Percentiles rank a stretch among this genome's conserved stretches.
These are phyloP conservation scores for Oceanites oceanicus DNA, from an alignment of 2,113 vertebrate genomes.

Conservation along the genomic window DNA sequence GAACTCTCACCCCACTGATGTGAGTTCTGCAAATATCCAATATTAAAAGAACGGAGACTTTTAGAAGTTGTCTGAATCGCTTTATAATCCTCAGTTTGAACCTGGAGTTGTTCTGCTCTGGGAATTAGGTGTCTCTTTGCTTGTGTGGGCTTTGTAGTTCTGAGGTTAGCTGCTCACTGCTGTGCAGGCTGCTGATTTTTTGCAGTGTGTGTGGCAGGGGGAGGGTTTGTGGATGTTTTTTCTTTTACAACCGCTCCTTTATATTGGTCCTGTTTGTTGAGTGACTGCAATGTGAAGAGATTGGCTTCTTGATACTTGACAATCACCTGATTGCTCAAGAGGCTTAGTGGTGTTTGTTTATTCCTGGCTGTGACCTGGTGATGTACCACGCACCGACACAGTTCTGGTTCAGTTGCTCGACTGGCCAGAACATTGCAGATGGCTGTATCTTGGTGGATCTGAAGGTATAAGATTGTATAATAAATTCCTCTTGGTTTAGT, in stretches of 20 bases:
- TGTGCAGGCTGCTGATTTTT: not conserved
- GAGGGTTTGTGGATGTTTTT: not conserved
- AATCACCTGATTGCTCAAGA: not conserved
- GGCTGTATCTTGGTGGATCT: not conserved
- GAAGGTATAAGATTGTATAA: not conserved
- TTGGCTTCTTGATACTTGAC: not conserved
- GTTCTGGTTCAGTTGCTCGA: not conserved
- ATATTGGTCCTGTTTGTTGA: fast-evolving
- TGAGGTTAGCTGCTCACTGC: not conserved
- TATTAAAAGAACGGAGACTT: not conserved
- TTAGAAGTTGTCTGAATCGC: not conserved
- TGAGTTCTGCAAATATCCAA: not conserved
- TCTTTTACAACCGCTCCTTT: not conserved
- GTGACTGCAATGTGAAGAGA: not conserved
- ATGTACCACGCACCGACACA: fast-evolving
- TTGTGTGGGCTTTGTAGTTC: not conserved
- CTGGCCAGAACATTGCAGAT: not conserved
- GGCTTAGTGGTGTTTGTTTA: not conserved
- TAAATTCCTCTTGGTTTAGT: not conserved
- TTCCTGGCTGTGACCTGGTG: not conserved
- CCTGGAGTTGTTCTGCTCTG: not conserved
- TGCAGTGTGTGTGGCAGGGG: not conserved
- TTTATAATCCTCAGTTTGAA: fast-evolving
- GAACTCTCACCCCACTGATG: fast-evolving
- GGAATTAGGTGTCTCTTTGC: not conserved